These are phyloP conservation scores for Dynastes hyllus DNA, from an alignment of 2,888 invertebrate genomes.

Conservation along the genomic window DNA sequence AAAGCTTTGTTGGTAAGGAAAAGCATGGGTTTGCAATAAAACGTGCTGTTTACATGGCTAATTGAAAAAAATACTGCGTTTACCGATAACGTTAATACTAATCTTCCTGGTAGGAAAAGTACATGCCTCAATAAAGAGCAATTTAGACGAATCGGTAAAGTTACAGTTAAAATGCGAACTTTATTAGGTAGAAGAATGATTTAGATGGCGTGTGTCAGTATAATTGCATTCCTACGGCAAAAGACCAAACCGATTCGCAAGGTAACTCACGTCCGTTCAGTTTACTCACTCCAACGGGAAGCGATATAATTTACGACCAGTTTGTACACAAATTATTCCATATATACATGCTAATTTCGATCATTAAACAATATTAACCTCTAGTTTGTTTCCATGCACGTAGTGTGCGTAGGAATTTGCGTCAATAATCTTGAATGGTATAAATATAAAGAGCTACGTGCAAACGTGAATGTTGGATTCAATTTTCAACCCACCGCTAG, in stretches of 20 bases:
- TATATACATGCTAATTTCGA: constrained; percentile 11
- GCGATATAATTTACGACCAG: constrained; percentile 35
- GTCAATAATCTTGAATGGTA: constrained; percentile 29
- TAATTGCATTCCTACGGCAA: constrained; percentile 42
- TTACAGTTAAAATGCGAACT: neutral
- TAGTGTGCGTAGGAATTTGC: neutral
- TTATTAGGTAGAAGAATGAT: constrained; percentile 38
- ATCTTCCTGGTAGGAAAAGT: constrained; percentile 14
- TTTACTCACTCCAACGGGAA: constrained; percentile 27
- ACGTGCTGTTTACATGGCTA: neutral
- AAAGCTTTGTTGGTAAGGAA: neutral
- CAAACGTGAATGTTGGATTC: too few relatives aligned
- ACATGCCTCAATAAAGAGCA: constrained; percentile 21
- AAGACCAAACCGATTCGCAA: constrained; percentile 18
- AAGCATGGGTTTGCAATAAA: neutral
- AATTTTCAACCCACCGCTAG: too few relatives aligned
- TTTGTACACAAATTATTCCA: constrained; percentile 20
- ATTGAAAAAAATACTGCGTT: neutral
- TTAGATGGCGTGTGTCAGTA: constrained; percentile 24
- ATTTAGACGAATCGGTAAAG: constrained; percentile 31
- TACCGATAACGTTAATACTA: neutral
- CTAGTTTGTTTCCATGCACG: constrained; percentile 30
- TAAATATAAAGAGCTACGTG: neutral
- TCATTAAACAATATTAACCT: constrained; percentile 39
- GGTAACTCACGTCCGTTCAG: constrained; percentile 23